Conservation (phyloP, 2,888 invertebrate species). For the Acrobasis consociella region DNA sequence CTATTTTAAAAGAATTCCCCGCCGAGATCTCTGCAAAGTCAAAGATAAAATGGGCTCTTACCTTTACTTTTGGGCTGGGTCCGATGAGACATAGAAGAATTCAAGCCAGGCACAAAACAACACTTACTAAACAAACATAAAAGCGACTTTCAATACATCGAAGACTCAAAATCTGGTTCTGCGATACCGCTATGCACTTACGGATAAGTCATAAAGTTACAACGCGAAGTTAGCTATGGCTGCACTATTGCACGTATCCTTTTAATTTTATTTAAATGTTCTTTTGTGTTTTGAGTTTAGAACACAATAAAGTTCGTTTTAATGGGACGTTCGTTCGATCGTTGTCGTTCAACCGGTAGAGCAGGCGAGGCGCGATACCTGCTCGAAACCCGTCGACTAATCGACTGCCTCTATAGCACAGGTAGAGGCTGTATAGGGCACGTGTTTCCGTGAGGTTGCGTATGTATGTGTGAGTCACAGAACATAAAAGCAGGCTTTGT, state of each 20-base stretch:
- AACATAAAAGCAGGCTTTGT: conserved; percentile 4
- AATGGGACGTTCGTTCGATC: conserved; percentile 74
- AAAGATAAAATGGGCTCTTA: conserved; percentile 32
- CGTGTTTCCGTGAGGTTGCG: conserved; percentile 46
- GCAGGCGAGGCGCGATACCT: conserved; percentile 61
- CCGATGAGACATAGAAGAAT: conserved; percentile 38
- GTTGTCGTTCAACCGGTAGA: conserved; percentile 70
- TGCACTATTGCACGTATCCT: conserved; percentile 18
- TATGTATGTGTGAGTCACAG: conserved; percentile 50
- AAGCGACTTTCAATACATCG: conserved; percentile 52
- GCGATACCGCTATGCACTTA: conserved; percentile 67
- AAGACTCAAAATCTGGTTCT: conserved; percentile 64
- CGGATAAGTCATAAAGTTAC: conserved; percentile 39
- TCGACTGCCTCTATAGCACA: conserved; percentile 34
- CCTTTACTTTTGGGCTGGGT: conserved; percentile 39
- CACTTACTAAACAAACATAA: conserved; percentile 41
- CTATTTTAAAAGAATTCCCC: neutral
- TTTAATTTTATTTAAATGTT: neutral
- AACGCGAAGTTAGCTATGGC: conserved; percentile 40
- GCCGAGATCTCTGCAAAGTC: neutral
- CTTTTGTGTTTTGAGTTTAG: conserved; percentile 31
- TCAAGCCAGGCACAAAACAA: conserved; percentile 44
- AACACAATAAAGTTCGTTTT: conserved; percentile 56
- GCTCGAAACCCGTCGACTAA: conserved; percentile 62
- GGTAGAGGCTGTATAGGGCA: conserved; percentile 29